These are phyloP conservation scores for Ips typographus DNA, from an alignment of 1,140 invertebrate species.

Conservation along the genomic window DNA sequence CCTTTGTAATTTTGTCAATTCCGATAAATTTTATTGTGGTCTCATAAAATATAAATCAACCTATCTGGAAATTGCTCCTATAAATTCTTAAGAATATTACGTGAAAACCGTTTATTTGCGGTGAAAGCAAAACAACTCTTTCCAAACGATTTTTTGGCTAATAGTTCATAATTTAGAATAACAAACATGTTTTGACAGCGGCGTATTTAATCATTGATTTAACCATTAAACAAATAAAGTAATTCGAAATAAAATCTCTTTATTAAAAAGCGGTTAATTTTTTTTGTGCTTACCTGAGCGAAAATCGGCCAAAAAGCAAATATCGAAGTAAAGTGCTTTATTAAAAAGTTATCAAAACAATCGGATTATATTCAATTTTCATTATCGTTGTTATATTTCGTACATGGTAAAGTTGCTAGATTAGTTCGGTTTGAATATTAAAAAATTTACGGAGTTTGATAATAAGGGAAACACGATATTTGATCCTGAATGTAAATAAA, in stretches of 20 bases:
- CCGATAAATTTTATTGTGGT: slow-evolving; percentile 34
- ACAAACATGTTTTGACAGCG: background rate
- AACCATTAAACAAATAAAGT: background rate
- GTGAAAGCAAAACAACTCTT: slow-evolving; percentile 33
- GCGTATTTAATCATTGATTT: background rate
- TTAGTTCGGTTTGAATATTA: no score
- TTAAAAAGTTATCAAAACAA: background rate
- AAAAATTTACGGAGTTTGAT: no score
- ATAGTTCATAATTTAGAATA: background rate
- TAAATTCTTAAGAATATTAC: slow-evolving; percentile 33
- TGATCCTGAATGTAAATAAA: no score
- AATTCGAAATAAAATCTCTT: background rate
- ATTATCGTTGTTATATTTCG: background rate
- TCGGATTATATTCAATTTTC: background rate
- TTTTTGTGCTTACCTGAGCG: background rate
- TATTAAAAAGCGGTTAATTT: background rate
- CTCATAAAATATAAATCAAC: slow-evolving; percentile 34
- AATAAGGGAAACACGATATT: no score
- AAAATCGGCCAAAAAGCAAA: background rate
- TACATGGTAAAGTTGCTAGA: no score
- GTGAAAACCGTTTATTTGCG: slow-evolving; percentile 29
- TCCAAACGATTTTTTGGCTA: slow-evolving; percentile 8
- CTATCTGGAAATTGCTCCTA: slow-evolving; percentile 30
- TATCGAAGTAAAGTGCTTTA: background rate
- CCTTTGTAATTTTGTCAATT: slow-evolving; percentile 31